Evolutionary conservation across 1,140 invertebrate species (phyloP), one percentile per base, ranked within the genome.

Genomic region (Oreohelix idahoensis): DNA sequence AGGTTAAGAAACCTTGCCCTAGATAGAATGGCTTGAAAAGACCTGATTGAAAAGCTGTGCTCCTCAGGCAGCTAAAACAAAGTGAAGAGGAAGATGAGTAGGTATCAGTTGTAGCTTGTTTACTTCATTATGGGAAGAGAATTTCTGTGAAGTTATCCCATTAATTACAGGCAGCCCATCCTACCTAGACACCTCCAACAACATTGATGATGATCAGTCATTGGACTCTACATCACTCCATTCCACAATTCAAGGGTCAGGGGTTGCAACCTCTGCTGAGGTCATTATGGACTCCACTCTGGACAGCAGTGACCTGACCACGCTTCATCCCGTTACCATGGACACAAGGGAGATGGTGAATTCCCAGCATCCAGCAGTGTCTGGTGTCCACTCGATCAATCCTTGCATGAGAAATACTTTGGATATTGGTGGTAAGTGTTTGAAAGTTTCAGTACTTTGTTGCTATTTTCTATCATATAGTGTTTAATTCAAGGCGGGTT

Each of bases 211-310:
- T 76, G 23, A 81, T 39, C 23, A 84, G 77, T n/a, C 84, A 86
- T 23, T 87, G 85, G 58, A 86, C 88, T 23, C 87, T 85, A 32
- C 87, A 86, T 85, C 79, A 36, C 35, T 76, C 53, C 63, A 73
- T 42, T 66, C 80, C 81, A 53, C 74, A 51, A 39, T 71, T 51
- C 82, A 74, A 58, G 81, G 53, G 70, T 83, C 74, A 75, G 74
- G 38, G 53, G 73, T 38, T 53, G 71, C 29, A 13, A 74, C 78
- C 32, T 86, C 79, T 51, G 81, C 32, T 45, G 71, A 78, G 45
- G 75, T 69, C 17, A 32, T 77, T 0, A 84, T 83, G 80, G 39
- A 76, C 29, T 66, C 69, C 38, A 53, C 85, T 11, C 45, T 81
- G 0, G 79, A 86, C 35, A 82, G 79, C 36, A 83, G 53, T 49